Evolutionary conservation across 2,797 vertebrate genomes (phyloP).

Genomic region (Mormyrus hasselquistii): DNA sequence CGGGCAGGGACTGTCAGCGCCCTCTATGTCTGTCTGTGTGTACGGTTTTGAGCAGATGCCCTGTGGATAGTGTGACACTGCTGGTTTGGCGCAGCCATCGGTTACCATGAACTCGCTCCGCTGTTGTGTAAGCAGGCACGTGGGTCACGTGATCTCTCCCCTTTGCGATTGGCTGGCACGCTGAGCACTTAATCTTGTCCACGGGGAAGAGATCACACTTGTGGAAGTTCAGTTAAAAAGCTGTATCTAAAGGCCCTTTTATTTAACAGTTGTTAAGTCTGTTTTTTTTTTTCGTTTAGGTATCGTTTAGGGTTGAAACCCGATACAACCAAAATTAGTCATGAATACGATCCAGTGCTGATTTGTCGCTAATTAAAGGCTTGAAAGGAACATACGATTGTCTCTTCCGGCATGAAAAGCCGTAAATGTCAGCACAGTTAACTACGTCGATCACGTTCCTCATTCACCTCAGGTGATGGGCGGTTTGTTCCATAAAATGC

Average conservation of each 20-base stretch:
- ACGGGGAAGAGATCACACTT: neutral
- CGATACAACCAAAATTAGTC: neutral
- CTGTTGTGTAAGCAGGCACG: neutral
- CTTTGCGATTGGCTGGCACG: neutral
- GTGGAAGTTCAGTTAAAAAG: neutral
- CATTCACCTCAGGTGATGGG: neutral
- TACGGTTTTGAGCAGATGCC: neutral
- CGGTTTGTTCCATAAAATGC: neutral
- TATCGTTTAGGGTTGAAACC: neutral
- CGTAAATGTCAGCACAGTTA: neutral
- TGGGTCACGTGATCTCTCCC: neutral
- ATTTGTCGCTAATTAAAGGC: neutral
- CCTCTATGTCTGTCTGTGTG: conserved; percentile 3
- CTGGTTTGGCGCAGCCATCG: neutral
- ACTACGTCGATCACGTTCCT: neutral
- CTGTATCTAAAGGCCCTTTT: neutral
- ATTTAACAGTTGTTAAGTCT: neutral
- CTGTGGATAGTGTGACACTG: neutral
- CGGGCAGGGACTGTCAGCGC: neutral
- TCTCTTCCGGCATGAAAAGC: neutral
- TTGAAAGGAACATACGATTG: neutral
- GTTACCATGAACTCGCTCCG: neutral
- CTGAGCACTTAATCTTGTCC: neutral
- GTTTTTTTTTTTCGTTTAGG: neutral
- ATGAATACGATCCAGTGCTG: neutral